Evolutionary conservation across 2,888 invertebrate genomes (phyloP), one percentile per base, ranked within the genome.

Genomic region (Lagria hirta): DNA sequence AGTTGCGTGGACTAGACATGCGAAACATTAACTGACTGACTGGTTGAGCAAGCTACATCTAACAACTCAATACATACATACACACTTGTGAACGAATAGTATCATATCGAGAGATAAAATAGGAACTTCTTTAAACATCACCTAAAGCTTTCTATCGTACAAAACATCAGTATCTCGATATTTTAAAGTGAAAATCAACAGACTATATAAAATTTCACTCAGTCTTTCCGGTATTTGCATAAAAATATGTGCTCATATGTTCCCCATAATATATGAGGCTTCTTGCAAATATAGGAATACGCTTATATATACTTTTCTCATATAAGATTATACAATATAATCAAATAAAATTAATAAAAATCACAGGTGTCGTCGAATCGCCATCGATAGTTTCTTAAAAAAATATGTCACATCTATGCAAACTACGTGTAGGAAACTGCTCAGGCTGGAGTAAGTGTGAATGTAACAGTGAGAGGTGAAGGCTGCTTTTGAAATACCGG

Each of bases 371-470:
- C 69, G 73, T 72, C 71, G 64, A 65, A 71, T 71, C 72, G 70
- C 71, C 71, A 66, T 71, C 67, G 64, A 64, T 66, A 65, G 64
- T 62, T 67, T 62, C 58, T 66, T 69, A 68, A 70, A 69, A 69
- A 69, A 70, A 70, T 69, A 69, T 67, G 65, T 66, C 64, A 67
- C 65, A 65, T 66, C 63, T 66, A 67, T 64, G 65, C 63, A 66
- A 65, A 61, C 62, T 66, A 64, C 60, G 58, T 60, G 62, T 64
- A 63, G 62, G 59, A 58, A 65, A 62, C 58, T 51, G 53, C 62
- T 77, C 86, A 91, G 78, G 93, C 90, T 65, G 95, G 95, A 71
- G 91, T 94, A 61, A 96, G 83, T 71, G 87, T 91, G 71, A 96
- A 92, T 72, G 93, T 91, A 65, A 92, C 86, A 60, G 91, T 91